Conservation (phyloP, 2,797 vertebrate species). For the Perodicticus potto region DNA sequence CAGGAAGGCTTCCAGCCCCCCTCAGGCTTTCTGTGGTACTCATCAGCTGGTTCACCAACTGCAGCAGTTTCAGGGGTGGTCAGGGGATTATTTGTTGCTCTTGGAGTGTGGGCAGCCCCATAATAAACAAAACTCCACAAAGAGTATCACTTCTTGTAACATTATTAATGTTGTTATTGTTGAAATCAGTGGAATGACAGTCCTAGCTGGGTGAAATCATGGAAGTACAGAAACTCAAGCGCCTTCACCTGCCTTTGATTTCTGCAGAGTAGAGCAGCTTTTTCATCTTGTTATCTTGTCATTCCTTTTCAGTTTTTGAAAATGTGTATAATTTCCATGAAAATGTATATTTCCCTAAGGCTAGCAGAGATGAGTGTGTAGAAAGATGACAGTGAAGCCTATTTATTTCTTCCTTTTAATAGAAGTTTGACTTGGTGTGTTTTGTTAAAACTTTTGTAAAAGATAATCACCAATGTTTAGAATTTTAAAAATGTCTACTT, state of each 20-base stretch:
- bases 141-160: background rate
- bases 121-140: background rate
- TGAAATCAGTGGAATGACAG: background rate
- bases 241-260: background rate
- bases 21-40: background rate
- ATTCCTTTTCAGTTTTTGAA: conserved; percentile 62
- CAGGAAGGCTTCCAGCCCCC: background rate
- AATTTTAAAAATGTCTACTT: conserved; percentile 17
- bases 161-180: background rate
- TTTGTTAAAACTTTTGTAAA: conserved; percentile 47
- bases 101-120: background rate
- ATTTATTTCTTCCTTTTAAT: conserved; percentile 1
- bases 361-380: background rate
- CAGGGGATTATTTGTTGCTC: background rate
- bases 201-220: background rate
- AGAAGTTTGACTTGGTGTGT: conserved; percentile 39
- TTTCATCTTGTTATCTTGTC: conserved; percentile 30
- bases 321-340: conserved; percentile 24
- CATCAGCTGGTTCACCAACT: background rate
- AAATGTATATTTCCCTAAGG: conserved; percentile 9
- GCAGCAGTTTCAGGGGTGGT: background rate
- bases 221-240: background rate
- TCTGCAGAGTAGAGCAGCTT: background rate
- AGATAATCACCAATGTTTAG: conserved; percentile 3
- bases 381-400: background rate